Evolutionary conservation across 1,140 invertebrate genomes (phyloP).

Genomic region (Papilio helenus): DNA sequence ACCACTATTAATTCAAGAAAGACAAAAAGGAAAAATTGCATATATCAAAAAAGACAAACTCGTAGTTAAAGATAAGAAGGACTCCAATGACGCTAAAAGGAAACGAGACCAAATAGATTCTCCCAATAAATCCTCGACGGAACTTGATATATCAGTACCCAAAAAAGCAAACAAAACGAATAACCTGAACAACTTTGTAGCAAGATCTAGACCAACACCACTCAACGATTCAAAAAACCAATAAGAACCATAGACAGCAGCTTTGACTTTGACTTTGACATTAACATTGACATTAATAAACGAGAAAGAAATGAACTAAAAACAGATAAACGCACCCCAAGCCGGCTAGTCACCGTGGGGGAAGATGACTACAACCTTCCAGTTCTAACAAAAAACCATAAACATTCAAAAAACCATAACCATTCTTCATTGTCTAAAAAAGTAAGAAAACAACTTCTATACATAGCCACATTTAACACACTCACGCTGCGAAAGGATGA

Average conservation of each 20-base stretch:
- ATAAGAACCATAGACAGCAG: no score
- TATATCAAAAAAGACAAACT: no score
- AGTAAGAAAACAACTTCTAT: neutral
- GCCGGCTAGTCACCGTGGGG: conserved; percentile 20
- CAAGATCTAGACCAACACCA: neutral
- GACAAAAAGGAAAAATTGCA: neutral
- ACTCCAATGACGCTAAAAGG: neutral
- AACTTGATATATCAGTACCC: neutral
- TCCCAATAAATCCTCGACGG: neutral
- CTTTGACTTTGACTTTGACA: no score
- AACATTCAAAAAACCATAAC: no score
- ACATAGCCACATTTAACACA: neutral
- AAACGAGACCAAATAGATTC: conserved; percentile 2
- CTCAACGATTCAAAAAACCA: neutral
- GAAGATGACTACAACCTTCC: conserved; percentile 7
- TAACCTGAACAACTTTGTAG: neutral
- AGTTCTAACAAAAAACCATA: neutral
- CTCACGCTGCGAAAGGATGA: neutral
- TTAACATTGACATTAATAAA: no score
- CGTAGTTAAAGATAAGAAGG: no score
- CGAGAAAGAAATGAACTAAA: neutral
- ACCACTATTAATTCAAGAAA: neutral
- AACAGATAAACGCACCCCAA: neutral
- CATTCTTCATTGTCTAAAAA: neutral
- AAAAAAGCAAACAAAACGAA: conserved; percentile 6